phyloP scores from a whole-genome alignment of 2,113 vertebrate species.

The Chloropsis hardwickii region DNA sequence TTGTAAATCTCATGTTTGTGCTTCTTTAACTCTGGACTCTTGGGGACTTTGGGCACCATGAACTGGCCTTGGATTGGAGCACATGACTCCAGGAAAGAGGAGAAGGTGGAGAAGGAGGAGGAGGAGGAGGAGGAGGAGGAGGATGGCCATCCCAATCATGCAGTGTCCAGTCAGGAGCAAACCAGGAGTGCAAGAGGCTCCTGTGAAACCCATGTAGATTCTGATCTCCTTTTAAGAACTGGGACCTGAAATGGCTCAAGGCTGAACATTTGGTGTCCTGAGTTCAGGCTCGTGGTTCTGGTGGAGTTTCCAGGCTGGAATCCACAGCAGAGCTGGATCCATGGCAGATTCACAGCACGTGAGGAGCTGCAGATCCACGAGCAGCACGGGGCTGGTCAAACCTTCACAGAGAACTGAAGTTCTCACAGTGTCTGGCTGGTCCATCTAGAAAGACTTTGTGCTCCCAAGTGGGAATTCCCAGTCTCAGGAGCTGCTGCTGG shows the following conservation, averaged over 20 bases:
- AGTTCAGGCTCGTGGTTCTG: background rate
- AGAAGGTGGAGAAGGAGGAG: background rate
- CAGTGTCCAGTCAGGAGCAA: background rate
- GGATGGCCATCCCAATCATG: background rate
- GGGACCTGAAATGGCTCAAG: background rate
- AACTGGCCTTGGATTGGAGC: background rate
- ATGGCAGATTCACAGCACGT: accelerated
- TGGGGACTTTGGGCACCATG: background rate
- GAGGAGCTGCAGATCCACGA: background rate
- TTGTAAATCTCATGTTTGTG: background rate
- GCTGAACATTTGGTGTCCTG: background rate
- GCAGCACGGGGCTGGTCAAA: background rate
- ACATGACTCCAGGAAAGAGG: accelerated
- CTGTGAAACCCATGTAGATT: background rate
- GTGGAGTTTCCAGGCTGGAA: background rate
- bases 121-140: background rate
- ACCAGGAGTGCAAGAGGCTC: background rate
- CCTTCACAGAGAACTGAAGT: background rate
- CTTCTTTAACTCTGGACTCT: background rate
- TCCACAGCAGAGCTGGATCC: background rate
- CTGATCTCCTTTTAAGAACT: background rate
- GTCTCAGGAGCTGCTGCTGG: background rate
- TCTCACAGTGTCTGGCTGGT: too few relatives aligned
- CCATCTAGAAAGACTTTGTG: background rate
- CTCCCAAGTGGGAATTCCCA: background rate